A percentile compares a stretch with the other conserved stretches of the same genome.
Evolutionary conservation across 2,888 invertebrate species (phyloP).

Genomic region (Stenolophus ochropezus): DNA sequence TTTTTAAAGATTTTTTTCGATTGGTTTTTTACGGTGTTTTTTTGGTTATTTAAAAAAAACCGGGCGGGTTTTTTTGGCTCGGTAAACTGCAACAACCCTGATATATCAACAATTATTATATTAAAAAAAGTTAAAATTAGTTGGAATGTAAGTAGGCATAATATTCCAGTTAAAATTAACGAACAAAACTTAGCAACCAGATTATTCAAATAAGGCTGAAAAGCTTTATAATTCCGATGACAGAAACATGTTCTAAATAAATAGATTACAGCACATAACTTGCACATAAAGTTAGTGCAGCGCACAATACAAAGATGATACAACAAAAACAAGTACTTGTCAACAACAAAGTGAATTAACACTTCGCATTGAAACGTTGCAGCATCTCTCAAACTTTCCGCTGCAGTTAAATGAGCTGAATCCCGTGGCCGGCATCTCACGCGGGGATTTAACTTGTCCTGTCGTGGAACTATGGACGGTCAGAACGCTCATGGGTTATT

Average conservation of each 20-base stretch:
- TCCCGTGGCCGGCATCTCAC: neutral
- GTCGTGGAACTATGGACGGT: neutral
- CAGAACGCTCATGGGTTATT: too few relatives aligned
- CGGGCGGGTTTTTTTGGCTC: too few relatives aligned
- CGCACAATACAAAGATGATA: neutral
- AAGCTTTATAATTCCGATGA: neutral
- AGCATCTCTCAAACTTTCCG: neutral
- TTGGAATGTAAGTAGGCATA: too few relatives aligned
- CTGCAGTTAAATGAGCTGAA: neutral
- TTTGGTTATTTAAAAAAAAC: too few relatives aligned
- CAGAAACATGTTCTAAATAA: neutral
- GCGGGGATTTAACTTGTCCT: neutral
- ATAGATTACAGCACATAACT: neutral
- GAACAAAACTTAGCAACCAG: neutral
- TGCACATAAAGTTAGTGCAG: neutral
- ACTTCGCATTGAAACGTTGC: neutral
- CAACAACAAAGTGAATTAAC: slow-evolving; percentile 18
- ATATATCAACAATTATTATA: too few relatives aligned
- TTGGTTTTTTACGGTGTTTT: too few relatives aligned
- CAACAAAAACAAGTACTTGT: slow-evolving; percentile 22
- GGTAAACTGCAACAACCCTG: too few relatives aligned
- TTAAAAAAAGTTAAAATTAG: too few relatives aligned
- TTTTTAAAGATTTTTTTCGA: too few relatives aligned
- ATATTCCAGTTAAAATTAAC: too few relatives aligned
- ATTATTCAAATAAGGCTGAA: neutral